A percentile compares a stretch with the other conserved stretches of the same genome.
These are phyloP conservation scores for Platyscapa corneri DNA, from an alignment of 1,140 invertebrate genomes.

Conservation along the genomic window DNA sequence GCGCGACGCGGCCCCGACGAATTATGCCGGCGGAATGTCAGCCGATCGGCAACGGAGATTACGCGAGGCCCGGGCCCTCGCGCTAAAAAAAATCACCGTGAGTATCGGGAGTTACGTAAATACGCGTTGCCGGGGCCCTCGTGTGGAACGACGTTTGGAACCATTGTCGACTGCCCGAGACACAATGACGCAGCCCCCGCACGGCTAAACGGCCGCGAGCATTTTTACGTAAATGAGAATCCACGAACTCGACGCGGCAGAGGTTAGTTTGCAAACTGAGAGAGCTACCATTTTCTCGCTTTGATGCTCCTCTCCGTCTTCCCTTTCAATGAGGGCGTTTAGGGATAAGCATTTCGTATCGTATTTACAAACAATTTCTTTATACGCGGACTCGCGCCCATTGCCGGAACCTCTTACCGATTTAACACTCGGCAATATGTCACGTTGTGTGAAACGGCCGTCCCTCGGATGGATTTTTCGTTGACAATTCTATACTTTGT, in stretches of 20 bases:
- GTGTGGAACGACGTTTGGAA: not conserved
- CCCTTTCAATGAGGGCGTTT: conserved; percentile 13
- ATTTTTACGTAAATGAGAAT: not conserved
- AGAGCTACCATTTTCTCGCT: not conserved
- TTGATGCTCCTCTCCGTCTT: not conserved
- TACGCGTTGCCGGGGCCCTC: conserved; percentile 9
- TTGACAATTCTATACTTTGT: not conserved
- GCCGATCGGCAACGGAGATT: conserved; percentile 43
- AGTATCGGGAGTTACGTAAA: conserved; percentile 39
- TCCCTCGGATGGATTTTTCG: not conserved
- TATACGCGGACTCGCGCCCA: not conserved
- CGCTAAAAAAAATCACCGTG: conserved; percentile 34
- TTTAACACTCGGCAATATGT: not conserved
- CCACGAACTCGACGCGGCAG: no score
- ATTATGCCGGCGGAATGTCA: conserved; percentile 23
- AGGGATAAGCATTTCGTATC: conserved; percentile 2
- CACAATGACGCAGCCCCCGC: not conserved
- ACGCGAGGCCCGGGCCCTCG: not conserved
- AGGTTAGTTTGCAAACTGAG: conserved; percentile 24
- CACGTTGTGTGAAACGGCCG: not conserved
- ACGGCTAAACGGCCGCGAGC: not conserved
- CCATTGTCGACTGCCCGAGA: not conserved
- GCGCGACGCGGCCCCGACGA: conserved; percentile 28
- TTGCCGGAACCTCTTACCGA: not conserved
- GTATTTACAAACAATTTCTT: conserved; percentile 5